Percentiles rank a stretch among this genome's conserved stretches.
These are phyloP conservation scores for Nebria brevicollis DNA, from an alignment of 2,888 invertebrate species.

Conservation along the genomic window DNA sequence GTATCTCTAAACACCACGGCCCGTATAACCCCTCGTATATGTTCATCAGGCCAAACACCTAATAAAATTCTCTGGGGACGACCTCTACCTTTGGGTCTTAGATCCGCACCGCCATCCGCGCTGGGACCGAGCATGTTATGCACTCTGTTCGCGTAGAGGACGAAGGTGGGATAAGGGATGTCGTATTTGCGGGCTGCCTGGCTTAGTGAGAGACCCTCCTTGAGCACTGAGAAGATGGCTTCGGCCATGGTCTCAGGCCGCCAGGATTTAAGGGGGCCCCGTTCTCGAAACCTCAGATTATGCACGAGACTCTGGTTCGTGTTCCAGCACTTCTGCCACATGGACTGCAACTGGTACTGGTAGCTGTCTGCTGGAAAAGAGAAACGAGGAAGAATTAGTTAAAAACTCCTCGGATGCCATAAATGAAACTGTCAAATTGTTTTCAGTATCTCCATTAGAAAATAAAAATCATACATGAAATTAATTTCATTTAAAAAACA, in stretches of 20 bases:
- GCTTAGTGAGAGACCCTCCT: conserved; percentile 87
- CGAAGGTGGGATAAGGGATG: conserved; percentile 94
- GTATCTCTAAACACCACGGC: conserved; percentile 93
- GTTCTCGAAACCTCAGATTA: conserved; percentile 89
- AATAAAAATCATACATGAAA: too few species aligned
- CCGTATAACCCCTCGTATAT: conserved; percentile 90
- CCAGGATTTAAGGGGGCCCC: conserved; percentile 93
- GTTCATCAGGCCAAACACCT: conserved; percentile 94
- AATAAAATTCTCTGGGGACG: conserved; percentile 89
- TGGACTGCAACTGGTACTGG: conserved; percentile 93
- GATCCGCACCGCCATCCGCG: conserved; percentile 88
- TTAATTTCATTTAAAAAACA: too few species aligned
- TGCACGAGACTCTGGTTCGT: conserved; percentile 91
- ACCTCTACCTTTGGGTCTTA: conserved; percentile 91
- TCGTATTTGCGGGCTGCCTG: conserved; percentile 94
- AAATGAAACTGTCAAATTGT: conserved; percentile 1
- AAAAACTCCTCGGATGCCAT: background rate
- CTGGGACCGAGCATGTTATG: conserved; percentile 95
- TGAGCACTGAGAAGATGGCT: conserved; percentile 91
- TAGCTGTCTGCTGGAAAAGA: conserved; percentile 85
- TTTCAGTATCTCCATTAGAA: background rate
- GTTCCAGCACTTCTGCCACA: conserved; percentile 97
- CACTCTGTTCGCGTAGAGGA: conserved; percentile 90
- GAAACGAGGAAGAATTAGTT: conserved; percentile 13
- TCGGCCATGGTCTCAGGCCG: conserved; percentile 95